These are phyloP conservation scores for Meteorus cinctellus DNA, from an alignment of 2,888 invertebrate genomes.

Conservation along the genomic window DNA sequence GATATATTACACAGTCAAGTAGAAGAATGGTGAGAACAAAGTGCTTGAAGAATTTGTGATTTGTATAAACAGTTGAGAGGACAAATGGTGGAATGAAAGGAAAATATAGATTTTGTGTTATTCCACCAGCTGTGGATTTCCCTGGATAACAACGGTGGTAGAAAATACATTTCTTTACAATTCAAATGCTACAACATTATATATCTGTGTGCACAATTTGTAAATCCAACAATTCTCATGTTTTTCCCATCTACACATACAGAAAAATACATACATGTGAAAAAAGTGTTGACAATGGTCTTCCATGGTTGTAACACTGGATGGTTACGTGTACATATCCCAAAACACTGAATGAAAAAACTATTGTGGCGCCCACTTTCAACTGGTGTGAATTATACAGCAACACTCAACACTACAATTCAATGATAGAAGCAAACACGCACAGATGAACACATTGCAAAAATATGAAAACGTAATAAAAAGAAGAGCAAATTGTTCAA, in stretches of 20 bases:
- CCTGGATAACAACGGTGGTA: slow-evolving; percentile 8
- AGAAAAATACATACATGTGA: slow-evolving; percentile 22
- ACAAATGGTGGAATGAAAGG: not conserved
- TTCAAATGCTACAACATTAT: not conserved
- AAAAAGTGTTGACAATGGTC: slow-evolving; percentile 30
- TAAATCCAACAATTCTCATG: slow-evolving; percentile 7
- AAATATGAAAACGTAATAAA: not conserved
- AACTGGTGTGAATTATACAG: not conserved
- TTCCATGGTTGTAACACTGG: slow-evolving; percentile 10
- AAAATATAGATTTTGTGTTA: slow-evolving; percentile 7
- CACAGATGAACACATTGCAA: not conserved
- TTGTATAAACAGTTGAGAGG: not conserved
- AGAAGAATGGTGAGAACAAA: not conserved
- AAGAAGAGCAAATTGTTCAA: not conserved
- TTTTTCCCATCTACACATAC: not conserved
- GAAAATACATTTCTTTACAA: slow-evolving; percentile 6
- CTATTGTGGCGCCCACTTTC: slow-evolving; percentile 11
- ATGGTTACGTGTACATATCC: not conserved
- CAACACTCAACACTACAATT: slow-evolving; percentile 1
- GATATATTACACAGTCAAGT: not conserved
- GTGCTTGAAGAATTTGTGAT: not conserved
- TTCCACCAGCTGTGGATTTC: not conserved
- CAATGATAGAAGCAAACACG: slow-evolving; percentile 12
- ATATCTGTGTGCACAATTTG: not conserved
- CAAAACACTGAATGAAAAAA: slow-evolving; percentile 6